Evolutionary conservation across 1,140 invertebrate species (phyloP).

Genomic region (Drosophila murphyi): DNA sequence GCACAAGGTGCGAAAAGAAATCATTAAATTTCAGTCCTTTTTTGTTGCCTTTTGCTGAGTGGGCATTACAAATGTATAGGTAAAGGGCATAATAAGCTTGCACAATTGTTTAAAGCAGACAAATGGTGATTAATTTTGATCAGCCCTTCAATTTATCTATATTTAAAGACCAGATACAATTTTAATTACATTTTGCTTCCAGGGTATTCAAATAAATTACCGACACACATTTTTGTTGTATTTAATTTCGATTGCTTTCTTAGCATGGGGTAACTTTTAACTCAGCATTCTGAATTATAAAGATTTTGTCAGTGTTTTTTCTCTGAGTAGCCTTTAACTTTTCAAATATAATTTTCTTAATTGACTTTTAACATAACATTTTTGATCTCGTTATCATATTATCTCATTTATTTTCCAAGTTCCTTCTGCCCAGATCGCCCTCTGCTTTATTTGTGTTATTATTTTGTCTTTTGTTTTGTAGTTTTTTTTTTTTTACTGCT

Average conservation of each 20-base stretch:
- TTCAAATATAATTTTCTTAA: neutral
- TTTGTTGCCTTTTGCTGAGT: neutral
- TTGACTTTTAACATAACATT: neutral
- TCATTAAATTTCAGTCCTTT: neutral
- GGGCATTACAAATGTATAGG: neutral
- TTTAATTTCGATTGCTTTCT: no score
- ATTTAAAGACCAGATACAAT: no score
- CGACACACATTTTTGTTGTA: no score
- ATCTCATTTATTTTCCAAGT: slow-evolving; percentile 9
- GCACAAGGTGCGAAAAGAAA: neutral
- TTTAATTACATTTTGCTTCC: no score
- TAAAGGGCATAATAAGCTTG: no score
- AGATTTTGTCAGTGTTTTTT: neutral
- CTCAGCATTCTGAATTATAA: no score
- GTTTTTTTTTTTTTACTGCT: neutral
- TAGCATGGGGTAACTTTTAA: no score
- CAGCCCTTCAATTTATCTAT: no score
- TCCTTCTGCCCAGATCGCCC: neutral
- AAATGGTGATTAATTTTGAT: no score
- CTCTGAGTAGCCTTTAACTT: neutral
- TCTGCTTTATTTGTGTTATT: neutral
- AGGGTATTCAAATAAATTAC: neutral
- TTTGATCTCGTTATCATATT: neutral
- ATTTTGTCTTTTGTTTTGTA: slow-evolving; percentile 17
- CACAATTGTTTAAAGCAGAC: no score